These are phyloP conservation scores for Delphinus delphis DNA, from an alignment of 2,113 vertebrate species.

Conservation along the genomic window DNA sequence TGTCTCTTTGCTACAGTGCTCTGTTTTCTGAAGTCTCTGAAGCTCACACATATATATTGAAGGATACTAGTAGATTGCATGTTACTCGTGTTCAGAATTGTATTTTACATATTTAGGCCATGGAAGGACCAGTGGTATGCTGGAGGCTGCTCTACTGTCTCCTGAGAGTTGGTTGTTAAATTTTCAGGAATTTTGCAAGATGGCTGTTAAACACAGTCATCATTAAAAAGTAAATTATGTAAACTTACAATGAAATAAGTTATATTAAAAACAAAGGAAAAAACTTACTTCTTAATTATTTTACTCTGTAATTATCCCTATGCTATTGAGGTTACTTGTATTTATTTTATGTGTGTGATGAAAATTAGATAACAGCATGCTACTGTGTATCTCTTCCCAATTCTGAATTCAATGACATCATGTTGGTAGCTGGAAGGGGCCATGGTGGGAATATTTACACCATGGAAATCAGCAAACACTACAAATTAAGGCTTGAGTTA, in stretches of 20 bases:
- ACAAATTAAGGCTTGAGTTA: neutral
- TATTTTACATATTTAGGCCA: neutral
- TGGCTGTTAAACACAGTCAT: neutral
- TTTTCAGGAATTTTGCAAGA: neutral
- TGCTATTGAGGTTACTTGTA: neutral
- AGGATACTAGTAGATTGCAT: neutral
- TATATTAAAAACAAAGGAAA: slow-evolving; percentile 1
- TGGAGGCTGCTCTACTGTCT: neutral
- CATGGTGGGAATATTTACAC: neutral
- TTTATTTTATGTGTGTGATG: neutral
- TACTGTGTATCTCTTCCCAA: neutral
- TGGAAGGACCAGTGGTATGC: neutral
- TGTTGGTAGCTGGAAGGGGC: neutral
- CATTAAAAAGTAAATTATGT: neutral
- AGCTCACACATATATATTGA: neutral
- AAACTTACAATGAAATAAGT: neutral
- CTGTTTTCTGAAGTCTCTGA: neutral
- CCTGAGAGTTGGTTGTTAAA: neutral
- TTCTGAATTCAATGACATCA: neutral
- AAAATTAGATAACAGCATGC: neutral
- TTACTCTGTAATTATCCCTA: neutral
- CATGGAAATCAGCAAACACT: neutral
- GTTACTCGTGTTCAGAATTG: neutral
- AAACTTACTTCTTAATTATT: neutral
- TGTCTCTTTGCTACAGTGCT: neutral